Percentiles rank a stretch among this genome's conserved stretches.
Conservation (phyloP, 2,113 vertebrate species). For the Neomonachus schauinslandi region DNA sequence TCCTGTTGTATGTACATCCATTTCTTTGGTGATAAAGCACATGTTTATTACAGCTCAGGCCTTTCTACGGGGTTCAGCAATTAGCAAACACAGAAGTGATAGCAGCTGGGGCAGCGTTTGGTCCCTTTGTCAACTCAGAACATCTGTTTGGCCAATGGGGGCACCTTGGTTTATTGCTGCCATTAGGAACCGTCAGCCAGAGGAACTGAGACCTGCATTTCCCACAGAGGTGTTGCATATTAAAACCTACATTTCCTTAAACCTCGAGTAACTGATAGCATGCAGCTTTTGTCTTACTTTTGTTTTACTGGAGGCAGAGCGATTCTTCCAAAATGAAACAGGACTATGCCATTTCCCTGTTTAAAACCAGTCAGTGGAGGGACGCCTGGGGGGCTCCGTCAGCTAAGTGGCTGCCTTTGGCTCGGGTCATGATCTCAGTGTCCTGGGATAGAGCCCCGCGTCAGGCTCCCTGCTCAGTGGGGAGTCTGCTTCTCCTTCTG, state of each 20-base stretch:
- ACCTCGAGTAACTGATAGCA: no score
- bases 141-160: conserved; percentile 59
- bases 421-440: background rate
- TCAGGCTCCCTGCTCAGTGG: background rate
- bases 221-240: conserved; percentile 48
- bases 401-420: no score
- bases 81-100: conserved; percentile 50
- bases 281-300: no score
- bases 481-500: background rate
- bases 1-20: conserved; percentile 3
- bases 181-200: conserved; percentile 71
- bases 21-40: conserved; percentile 44
- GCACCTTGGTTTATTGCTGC: conserved; percentile 62
- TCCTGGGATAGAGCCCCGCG: background rate
- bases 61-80: background rate
- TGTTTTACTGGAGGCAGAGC: background rate
- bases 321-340: background rate
- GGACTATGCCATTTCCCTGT: background rate
- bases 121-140: conserved; percentile 45
- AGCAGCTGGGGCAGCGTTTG: background rate
- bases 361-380: background rate
- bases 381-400: background rate
- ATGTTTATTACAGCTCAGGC: background rate
- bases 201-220: conserved; percentile 38
- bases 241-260: conserved; percentile 45